Conservation (phyloP, 1,140 invertebrate genomes). For the Rhagoletis zephyria region DNA sequence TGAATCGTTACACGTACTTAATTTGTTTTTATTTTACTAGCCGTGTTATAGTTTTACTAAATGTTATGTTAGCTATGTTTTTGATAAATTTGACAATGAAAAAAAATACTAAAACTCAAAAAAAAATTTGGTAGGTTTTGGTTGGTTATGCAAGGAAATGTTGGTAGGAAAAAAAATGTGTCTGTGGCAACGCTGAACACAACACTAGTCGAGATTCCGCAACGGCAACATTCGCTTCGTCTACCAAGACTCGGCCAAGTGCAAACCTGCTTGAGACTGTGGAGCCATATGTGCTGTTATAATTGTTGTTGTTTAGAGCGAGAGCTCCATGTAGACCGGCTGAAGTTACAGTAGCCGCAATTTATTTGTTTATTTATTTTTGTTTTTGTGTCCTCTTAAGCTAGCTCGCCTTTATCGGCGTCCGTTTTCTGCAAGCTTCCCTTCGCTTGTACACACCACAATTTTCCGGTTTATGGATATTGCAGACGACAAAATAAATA, state of each 20-base stretch:
- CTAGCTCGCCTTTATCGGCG: not conserved
- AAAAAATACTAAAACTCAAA: no score
- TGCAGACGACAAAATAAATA: not conserved
- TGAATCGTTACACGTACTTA: no score
- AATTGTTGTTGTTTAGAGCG: not conserved
- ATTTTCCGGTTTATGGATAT: slow-evolving; percentile 10
- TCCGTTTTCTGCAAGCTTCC: not conserved
- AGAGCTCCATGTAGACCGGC: not conserved
- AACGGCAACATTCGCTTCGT: not conserved
- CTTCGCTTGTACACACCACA: not conserved
- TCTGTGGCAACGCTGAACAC: no score
- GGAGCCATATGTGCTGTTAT: not conserved
- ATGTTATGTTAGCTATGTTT: no score
- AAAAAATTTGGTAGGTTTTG: no score
- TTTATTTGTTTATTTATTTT: not conserved
- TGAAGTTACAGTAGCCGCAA: not conserved
- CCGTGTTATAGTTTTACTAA: no score
- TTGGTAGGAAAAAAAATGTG: no score
- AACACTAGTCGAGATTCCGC: no score
- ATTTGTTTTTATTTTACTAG: no score
- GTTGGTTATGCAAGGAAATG: no score
- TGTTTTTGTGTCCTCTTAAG: not conserved
- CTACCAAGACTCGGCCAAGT: not conserved
- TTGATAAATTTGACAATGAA: no score
- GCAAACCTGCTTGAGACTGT: not conserved